Conservation (phyloP, 1,140 invertebrate genomes). For the Drosophila obscura region DNA sequence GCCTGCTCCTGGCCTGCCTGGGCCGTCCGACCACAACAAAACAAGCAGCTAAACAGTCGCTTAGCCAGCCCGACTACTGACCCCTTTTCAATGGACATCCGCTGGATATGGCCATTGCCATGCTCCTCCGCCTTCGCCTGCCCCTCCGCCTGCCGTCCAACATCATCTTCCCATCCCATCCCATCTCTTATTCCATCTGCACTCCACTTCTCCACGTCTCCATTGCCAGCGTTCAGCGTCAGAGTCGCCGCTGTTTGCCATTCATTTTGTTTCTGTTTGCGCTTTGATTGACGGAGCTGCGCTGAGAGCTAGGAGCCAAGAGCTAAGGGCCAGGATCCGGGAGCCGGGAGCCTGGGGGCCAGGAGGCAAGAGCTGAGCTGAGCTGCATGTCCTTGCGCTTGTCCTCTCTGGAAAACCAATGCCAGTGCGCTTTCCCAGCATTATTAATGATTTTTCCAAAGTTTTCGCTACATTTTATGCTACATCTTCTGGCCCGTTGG, state of each 20-base stretch:
- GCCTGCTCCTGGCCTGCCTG: conserved; percentile 15
- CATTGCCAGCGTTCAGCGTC: conserved; percentile 45
- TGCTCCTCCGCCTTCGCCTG: background rate
- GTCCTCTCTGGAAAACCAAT: conserved; percentile 71
- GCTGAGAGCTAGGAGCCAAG: conserved; percentile 47
- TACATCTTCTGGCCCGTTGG: conserved; percentile 61
- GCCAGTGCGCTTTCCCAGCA: conserved; percentile 72
- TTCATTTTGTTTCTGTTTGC: conserved; percentile 83
- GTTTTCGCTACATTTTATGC: conserved; percentile 82
- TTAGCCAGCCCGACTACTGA: conserved; percentile 70
- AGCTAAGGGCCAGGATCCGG: conserved; percentile 1
- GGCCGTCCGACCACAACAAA: conserved; percentile 64
- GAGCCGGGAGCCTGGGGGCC: background rate
- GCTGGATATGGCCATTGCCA: conserved; percentile 48
- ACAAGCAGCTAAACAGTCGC: conserved; percentile 81
- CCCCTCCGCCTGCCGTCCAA: background rate
- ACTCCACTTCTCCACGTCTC: conserved; percentile 24
- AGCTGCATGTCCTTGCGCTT: conserved; percentile 79
- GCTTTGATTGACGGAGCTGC: conserved; percentile 79
- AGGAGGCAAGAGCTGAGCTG: background rate
- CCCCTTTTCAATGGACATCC: conserved; percentile 78
- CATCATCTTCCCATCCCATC: no score
- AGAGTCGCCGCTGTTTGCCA: conserved; percentile 71
- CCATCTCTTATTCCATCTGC: background rate
- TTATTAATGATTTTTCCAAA: conserved; percentile 83